Conservation (phyloP, 2,113 vertebrate genomes). For the Hoplias malabaricus region DNA sequence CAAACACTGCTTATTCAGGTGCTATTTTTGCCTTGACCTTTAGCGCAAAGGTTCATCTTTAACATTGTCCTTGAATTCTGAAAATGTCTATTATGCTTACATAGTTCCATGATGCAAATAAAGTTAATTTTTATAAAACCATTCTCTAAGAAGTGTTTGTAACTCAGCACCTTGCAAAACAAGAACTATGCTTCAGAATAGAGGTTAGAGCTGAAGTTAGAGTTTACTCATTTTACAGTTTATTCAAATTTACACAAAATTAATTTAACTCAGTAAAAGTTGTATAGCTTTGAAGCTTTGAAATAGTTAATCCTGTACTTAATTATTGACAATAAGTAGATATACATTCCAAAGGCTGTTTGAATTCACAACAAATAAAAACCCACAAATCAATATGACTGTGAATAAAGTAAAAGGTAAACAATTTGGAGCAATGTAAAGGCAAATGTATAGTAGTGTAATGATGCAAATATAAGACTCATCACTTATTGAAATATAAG, state of each 20-base stretch:
- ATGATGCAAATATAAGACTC: too few species aligned
- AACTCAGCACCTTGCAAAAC: background rate
- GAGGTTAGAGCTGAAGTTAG: background rate
- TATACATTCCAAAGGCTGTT: too few species aligned
- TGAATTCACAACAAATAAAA: too few species aligned
- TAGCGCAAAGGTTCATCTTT: background rate
- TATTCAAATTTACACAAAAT: too few species aligned
- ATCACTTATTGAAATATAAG: too few species aligned
- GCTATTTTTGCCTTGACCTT: background rate
- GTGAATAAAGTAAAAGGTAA: background rate
- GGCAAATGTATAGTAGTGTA: background rate
- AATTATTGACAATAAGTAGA: background rate
- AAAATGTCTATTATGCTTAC: background rate
- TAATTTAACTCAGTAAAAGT: too few species aligned
- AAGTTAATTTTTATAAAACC: too few species aligned
- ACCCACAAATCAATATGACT: background rate
- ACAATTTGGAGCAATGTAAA: background rate
- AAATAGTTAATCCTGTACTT: background rate
- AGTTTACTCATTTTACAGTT: background rate
- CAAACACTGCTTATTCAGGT: background rate
- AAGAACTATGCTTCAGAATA: background rate
- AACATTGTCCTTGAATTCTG: background rate
- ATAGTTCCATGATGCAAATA: too few species aligned
- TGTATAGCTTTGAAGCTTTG: too few species aligned
- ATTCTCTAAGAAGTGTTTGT: background rate